Conservation (phyloP, 2,888 invertebrate species). For the Myopa testacea region DNA sequence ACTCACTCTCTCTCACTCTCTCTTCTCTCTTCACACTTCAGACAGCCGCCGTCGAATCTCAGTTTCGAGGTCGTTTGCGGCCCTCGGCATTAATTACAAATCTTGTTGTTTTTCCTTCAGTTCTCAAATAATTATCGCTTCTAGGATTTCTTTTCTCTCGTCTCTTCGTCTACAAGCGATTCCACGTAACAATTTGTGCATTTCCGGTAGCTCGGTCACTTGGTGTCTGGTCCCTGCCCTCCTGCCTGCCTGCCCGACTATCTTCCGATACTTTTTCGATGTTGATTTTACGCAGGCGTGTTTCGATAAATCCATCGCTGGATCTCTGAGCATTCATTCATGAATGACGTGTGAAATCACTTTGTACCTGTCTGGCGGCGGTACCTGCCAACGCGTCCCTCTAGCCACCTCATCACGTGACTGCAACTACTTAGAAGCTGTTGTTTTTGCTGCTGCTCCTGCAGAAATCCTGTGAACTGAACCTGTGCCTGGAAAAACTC, state of each 20-base stretch:
- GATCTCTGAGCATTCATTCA: slow-evolving; percentile 17
- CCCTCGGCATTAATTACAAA: slow-evolving; percentile 38
- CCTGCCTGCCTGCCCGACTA: neutral
- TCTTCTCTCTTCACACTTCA: neutral
- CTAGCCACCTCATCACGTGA: neutral
- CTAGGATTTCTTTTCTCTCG: neutral
- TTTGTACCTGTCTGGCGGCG: slow-evolving; percentile 19
- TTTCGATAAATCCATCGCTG: neutral
- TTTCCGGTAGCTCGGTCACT: slow-evolving; percentile 42
- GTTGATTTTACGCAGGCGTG: slow-evolving; percentile 1
- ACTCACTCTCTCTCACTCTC: neutral
- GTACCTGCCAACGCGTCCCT: neutral
- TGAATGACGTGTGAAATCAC: slow-evolving; percentile 22
- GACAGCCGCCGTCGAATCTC: neutral
- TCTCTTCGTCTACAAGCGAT: neutral
- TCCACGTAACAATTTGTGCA: slow-evolving; percentile 37
- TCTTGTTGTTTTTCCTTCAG: slow-evolving; percentile 18
- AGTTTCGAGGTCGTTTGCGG: neutral
- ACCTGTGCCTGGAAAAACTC: neutral
- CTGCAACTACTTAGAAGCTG: neutral
- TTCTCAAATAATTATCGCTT: slow-evolving; percentile 24
- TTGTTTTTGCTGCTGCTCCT: no score
- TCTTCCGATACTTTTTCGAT: neutral
- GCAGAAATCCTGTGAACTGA: slow-evolving; percentile 2
- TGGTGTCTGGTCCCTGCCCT: slow-evolving; percentile 11